Conservation (phyloP, 2,113 vertebrate genomes). For the Istiophorus platypterus region DNA sequence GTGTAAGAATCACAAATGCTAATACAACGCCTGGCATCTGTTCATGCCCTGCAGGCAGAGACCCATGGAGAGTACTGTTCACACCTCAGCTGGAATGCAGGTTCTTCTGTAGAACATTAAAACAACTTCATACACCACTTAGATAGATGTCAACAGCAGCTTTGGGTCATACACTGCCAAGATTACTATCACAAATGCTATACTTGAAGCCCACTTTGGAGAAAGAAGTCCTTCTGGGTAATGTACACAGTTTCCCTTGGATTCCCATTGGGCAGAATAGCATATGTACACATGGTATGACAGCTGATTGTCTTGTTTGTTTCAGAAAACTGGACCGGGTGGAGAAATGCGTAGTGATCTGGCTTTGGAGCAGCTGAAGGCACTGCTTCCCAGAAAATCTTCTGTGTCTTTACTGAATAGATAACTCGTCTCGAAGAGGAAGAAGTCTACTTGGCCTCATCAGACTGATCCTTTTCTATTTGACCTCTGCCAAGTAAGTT, state of each 20-base stretch:
- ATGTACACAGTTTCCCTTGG: constrained; percentile 39
- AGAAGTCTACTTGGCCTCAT: constrained; percentile 48
- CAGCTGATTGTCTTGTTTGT: constrained; percentile 39
- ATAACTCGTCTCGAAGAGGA: constrained; percentile 49
- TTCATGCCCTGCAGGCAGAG: constrained; percentile 56
- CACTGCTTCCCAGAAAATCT: constrained; percentile 26
- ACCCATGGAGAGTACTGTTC: constrained; percentile 49
- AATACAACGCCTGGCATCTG: constrained; percentile 63
- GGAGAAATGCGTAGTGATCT: constrained; percentile 43
- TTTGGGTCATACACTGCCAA: constrained; percentile 39
- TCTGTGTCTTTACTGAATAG: constrained; percentile 49
- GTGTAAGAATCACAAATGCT: constrained; percentile 51
- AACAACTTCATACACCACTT: constrained; percentile 69
- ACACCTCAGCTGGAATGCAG: constrained; percentile 66
- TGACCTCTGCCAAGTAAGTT: constrained; percentile 68
- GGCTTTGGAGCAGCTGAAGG: constrained; percentile 32
- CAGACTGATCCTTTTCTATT: constrained; percentile 64
- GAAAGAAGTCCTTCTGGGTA: constrained; percentile 26
- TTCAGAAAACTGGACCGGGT: constrained; percentile 33
- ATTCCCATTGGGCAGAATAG: constrained; percentile 34
- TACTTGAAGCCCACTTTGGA: constrained; percentile 43
- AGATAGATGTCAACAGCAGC: constrained; percentile 68
- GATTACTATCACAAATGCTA: constrained; percentile 60
- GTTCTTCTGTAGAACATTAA: constrained; percentile 46
- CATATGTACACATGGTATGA: constrained; percentile 20